Conservation (phyloP, 1,140 invertebrate genomes). For the Caenorhabditis inopinata region DNA sequence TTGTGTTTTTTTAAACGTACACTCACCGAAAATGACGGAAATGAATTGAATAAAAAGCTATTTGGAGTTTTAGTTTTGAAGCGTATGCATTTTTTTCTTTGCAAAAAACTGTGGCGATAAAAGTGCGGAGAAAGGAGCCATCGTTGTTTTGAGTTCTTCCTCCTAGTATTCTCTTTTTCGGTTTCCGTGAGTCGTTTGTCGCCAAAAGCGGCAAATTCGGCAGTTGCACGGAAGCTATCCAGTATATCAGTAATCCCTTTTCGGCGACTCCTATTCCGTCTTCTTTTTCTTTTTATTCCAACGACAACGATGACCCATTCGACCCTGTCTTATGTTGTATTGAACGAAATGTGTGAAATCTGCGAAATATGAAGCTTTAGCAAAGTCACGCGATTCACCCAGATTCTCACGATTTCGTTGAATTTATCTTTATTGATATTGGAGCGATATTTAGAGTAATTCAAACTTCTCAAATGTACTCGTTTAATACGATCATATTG, state of each 20-base stretch:
- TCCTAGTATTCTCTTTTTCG: neutral
- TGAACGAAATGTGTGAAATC: no score
- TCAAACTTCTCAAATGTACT: no score
- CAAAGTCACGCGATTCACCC: no score
- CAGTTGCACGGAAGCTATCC: neutral
- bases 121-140: neutral
- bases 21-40: no score
- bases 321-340: no score
- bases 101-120: neutral
- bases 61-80: neutral
- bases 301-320: neutral
- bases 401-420: no score
- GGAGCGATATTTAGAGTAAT: no score
- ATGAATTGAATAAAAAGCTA: neutral
- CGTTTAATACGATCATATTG: no score
- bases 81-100: constrained; percentile 15
- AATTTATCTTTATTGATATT: no score
- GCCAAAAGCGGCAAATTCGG: neutral
- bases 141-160: neutral
- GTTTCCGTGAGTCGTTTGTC: constrained; percentile 15
- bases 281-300: neutral
- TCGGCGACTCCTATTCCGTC: neutral
- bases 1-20: no score
- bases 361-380: no score
- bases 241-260: constrained; percentile 21